These are phyloP conservation scores for Tinea pellionella DNA, from an alignment of 2,888 invertebrate genomes.

Conservation along the genomic window DNA sequence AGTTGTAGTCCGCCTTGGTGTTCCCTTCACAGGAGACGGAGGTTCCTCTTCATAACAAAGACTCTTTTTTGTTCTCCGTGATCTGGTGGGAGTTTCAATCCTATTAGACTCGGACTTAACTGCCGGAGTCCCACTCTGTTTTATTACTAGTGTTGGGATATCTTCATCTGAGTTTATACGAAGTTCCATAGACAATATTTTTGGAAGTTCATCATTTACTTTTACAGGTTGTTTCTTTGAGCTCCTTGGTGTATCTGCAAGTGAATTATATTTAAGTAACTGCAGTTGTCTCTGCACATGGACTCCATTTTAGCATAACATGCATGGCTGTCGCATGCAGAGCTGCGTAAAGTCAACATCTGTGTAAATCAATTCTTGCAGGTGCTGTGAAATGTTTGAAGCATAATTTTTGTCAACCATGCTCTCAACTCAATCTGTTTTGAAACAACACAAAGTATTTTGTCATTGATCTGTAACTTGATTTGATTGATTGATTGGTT, in stretches of 20 bases:
- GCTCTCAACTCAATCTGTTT: too few relatives aligned
- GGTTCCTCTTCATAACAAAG: slow-evolving; percentile 24
- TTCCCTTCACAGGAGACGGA: slow-evolving; percentile 26
- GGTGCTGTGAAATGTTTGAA: too few relatives aligned
- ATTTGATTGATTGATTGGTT: too few relatives aligned
- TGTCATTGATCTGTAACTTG: too few relatives aligned
- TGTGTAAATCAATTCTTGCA: too few relatives aligned
- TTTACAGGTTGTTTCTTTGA: slow-evolving; percentile 27
- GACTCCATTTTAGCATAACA: too few relatives aligned
- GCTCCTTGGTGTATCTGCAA: slow-evolving; percentile 30
- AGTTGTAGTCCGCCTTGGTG: slow-evolving; percentile 15
- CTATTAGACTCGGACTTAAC: neutral
- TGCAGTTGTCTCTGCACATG: too few relatives aligned
- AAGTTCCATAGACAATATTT: slow-evolving; percentile 47
- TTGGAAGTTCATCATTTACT: slow-evolving; percentile 23
- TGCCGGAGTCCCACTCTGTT: slow-evolving; percentile 38
- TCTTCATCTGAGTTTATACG: slow-evolving; percentile 57
- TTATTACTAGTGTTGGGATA: slow-evolving; percentile 51
- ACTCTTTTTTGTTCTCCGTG: neutral
- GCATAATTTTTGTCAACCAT: too few relatives aligned
- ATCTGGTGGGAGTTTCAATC: neutral
- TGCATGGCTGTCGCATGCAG: too few relatives aligned
- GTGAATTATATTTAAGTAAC: slow-evolving; percentile 11
- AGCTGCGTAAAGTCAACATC: too few relatives aligned
- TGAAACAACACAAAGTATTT: too few relatives aligned